These are phyloP conservation scores for Apodemus agrarius DNA, from an alignment of 2,797 vertebrate genomes.

Conservation along the genomic window DNA sequence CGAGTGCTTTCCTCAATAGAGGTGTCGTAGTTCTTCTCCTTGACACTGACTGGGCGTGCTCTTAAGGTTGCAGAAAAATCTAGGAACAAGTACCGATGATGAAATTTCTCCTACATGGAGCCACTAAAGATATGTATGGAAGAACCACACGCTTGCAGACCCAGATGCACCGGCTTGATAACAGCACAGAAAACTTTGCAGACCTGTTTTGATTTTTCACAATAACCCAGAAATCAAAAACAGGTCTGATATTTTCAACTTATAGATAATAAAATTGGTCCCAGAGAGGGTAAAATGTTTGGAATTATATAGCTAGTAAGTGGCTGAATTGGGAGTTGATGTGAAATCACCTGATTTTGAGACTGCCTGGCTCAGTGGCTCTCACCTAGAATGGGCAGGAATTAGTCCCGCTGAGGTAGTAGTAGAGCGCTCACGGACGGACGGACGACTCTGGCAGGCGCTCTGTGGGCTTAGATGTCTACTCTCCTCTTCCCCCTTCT, in stretches of 20 bases:
- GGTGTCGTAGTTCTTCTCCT: not conserved
- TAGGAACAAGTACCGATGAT: not conserved
- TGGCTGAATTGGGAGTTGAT: not conserved
- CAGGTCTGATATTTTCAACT: conserved; percentile 25
- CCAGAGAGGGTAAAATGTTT: not conserved
- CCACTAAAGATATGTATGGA: not conserved
- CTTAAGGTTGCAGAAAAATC: not conserved
- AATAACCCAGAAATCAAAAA: conserved; percentile 8
- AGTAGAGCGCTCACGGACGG: not conserved
- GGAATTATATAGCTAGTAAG: not conserved
- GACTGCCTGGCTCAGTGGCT: not conserved
- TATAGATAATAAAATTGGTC: conserved; percentile 21
- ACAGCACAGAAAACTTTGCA: not conserved
- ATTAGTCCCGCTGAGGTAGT: not conserved
- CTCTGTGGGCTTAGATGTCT: not conserved
- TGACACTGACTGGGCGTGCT: not conserved
- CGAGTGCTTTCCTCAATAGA: not conserved
- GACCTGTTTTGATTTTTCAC: not conserved
- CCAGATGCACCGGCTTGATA: not conserved
- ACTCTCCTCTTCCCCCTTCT: not conserved
- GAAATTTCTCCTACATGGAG: not conserved
- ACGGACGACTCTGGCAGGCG: not conserved
- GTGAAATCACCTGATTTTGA: conserved; percentile 28
- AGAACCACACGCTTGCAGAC: conserved; percentile 41
- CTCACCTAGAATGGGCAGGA: not conserved